These are phyloP conservation scores for Sphenodon punctatus DNA, from an alignment of 2,797 vertebrate genomes.

Conservation along the genomic window DNA sequence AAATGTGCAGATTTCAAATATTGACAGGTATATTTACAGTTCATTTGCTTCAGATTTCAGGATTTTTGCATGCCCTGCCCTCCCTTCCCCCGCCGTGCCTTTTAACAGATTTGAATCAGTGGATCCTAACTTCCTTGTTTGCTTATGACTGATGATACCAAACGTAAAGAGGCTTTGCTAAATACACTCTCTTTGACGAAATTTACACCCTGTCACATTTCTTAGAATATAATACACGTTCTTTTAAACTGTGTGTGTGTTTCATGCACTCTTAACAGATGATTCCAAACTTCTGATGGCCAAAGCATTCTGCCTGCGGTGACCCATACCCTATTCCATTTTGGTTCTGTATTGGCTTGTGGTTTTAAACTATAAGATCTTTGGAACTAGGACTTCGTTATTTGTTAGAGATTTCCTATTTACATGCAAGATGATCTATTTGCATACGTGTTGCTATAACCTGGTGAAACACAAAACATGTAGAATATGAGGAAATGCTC, in stretches of 20 bases:
- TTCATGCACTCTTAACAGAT: neutral
- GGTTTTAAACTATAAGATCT: neutral
- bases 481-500: conserved; percentile 32
- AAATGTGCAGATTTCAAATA: conserved; percentile 25
- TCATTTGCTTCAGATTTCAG: conserved; percentile 49
- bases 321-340: neutral
- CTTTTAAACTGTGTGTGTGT: neutral
- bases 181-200: neutral
- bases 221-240: neutral
- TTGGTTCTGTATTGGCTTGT: neutral
- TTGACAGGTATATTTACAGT: neutral
- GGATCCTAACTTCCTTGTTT: conserved; percentile 37
- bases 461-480: neutral
- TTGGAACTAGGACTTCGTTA: neutral
- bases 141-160: conserved; percentile 32
- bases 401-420: too few species aligned
- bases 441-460: too few species aligned
- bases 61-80: conserved; percentile 61
- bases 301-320: neutral
- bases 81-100: conserved; percentile 38
- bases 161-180: conserved; percentile 12
- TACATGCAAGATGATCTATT: too few species aligned
- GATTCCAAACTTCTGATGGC: neutral
- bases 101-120: conserved; percentile 45
- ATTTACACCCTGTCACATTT: neutral